Percentiles rank a stretch among this genome's conserved stretches.
Conservation (phyloP, 2,888 invertebrate species). For the Monoplex corrugatus region DNA sequence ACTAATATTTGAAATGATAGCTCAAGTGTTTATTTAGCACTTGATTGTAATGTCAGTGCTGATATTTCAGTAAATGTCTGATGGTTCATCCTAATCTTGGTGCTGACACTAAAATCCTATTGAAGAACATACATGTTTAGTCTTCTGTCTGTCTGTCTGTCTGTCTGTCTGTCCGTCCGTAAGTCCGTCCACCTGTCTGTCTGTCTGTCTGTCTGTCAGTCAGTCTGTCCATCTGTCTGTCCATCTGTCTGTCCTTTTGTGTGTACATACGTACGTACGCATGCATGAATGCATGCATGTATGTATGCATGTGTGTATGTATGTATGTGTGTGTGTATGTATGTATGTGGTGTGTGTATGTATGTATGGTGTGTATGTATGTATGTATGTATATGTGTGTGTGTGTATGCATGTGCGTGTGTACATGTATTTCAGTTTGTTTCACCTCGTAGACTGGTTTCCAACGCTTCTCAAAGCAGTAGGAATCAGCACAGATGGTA, state of each 20-base stretch:
- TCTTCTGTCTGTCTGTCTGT: background rate
- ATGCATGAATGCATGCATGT: background rate
- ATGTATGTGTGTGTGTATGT: too few species aligned
- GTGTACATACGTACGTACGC: background rate
- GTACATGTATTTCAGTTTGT: background rate
- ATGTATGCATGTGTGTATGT: background rate
- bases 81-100: too few species aligned
- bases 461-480: background rate
- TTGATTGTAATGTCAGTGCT: background rate
- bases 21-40: background rate
- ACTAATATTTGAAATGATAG: too few species aligned
- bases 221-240: background rate
- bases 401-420: background rate
- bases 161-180: background rate
- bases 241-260: background rate
- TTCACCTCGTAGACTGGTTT: conserved; percentile 15
- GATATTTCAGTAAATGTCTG: too few species aligned
- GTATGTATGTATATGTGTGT: background rate
- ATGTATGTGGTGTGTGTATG: too few species aligned
- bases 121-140: background rate
- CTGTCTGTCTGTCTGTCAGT: background rate
- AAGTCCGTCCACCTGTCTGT: background rate
- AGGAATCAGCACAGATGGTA: background rate
- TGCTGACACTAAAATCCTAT: too few species aligned
- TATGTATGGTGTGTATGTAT: too few species aligned